A percentile compares a stretch with the other conserved stretches of the same genome.
These are phyloP conservation scores for Branchellion lobata DNA, from an alignment of 2,888 invertebrate genomes.

Conservation along the genomic window DNA sequence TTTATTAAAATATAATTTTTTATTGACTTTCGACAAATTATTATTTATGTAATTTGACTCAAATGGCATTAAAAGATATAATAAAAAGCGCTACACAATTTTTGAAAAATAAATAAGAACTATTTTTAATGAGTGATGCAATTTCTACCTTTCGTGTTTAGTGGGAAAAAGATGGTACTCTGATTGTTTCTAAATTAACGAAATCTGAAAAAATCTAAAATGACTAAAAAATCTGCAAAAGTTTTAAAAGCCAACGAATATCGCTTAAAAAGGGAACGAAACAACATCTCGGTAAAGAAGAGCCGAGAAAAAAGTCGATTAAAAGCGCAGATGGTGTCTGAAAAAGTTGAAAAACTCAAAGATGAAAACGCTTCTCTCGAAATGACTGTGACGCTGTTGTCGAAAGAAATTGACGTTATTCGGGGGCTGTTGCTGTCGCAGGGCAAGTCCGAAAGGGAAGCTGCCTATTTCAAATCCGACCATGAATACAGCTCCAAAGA, in stretches of 20 bases:
- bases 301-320: slow-evolving; percentile 77
- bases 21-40: neutral
- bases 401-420: slow-evolving; percentile 24
- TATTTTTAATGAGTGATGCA: slow-evolving; percentile 25
- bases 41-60: no score
- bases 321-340: slow-evolving; percentile 64
- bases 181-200: neutral
- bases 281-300: slow-evolving; percentile 93
- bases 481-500: slow-evolving; percentile 12
- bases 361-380: slow-evolving; percentile 24
- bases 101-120: neutral
- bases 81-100: no score
- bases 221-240: slow-evolving; percentile 29
- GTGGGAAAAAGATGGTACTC: neutral
- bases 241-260: slow-evolving; percentile 75
- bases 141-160: neutral
- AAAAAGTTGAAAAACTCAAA: slow-evolving; percentile 18
- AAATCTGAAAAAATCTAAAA: no score
- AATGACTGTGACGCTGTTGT: neutral
- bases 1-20: neutral
- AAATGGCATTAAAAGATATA: no score
- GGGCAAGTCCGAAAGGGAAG: slow-evolving; percentile 18
- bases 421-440: neutral
- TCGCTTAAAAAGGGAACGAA: slow-evolving; percentile 82
- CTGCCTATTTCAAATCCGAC: neutral